Evolutionary conservation across 2,888 invertebrate genomes (phyloP), one percentile per base, ranked within the genome.

Genomic region (Blastobasis lacticolella): DNA sequence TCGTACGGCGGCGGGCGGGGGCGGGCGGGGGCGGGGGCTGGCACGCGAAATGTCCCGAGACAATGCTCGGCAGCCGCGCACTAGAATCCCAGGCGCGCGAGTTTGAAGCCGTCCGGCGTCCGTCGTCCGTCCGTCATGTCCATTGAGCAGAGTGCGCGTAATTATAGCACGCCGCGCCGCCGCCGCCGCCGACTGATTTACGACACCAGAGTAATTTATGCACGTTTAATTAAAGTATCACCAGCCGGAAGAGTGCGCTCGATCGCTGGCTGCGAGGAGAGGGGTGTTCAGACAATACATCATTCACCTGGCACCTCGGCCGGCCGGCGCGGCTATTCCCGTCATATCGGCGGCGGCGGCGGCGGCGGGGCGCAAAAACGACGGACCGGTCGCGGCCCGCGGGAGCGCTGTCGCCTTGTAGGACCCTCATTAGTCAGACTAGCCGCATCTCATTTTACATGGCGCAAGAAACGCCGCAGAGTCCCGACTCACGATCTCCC

Each of bases 201-300:
- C 71, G 68, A 68, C 57, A 56, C 56, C 52, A 51, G 51, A 55
- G 69, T 83, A 76, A 83, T 83, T 81, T 81, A 82, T 81, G 78
- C 69, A 57, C 69, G 81, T 82, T 81, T 84, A 83, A 83, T 85
- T 85, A 82, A 83, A 85, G 84, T 78, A 75, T 71, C 71, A 71
- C 69, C 69, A 79, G 80, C 75, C 81, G 82, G 83, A 83, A 83
- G 78, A 72, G 61, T 49, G 37, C 42, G 42, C 42, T 10, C n/a
- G 7, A 40, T 40, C 10, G 38, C 45, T 23, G 23, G 23, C 23
- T 23, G 23, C 23, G 23, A 23, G 23, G 23, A 23, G 23, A 23
- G 23, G 23, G 23, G 23, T 23, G 23, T 23, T 23, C 23, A 23
- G 23, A 23, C 23, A 23, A 23, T 23, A 23, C 23, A 23, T 23